Conservation (phyloP, 1,140 invertebrate genomes). For the Heliconius melpomene region DNA sequence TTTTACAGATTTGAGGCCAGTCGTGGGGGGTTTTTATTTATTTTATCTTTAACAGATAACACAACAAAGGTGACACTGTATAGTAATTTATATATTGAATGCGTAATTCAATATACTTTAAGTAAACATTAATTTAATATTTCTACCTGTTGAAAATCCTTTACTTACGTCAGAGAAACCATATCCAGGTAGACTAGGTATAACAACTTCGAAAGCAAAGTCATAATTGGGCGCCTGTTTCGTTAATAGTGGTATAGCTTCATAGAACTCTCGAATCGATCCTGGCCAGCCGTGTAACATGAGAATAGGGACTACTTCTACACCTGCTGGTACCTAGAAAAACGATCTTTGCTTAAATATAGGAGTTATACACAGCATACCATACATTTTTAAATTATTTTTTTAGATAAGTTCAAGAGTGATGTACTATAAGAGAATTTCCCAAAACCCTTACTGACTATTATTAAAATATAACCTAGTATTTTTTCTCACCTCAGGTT, state of each 20-base stretch:
- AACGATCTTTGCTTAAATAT: background rate
- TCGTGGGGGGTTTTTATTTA: too few species aligned
- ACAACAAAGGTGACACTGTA: too few species aligned
- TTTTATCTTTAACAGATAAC: too few species aligned
- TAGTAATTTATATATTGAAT: too few species aligned
- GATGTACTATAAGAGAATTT: too few species aligned
- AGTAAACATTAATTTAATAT: background rate
- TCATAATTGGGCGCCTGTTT: slow-evolving; percentile 78
- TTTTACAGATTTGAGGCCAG: too few species aligned
- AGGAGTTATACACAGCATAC: too few species aligned
- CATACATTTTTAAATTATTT: too few species aligned
- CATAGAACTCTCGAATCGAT: slow-evolving; percentile 91
- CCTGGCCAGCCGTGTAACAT: slow-evolving; percentile 95
- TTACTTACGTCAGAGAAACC: slow-evolving; percentile 88
- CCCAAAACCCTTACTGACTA: too few species aligned
- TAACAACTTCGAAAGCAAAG: slow-evolving; percentile 90
- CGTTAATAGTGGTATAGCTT: slow-evolving; percentile 87
- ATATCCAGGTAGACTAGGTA: slow-evolving; percentile 91
- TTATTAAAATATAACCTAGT: too few species aligned
- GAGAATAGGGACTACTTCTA: slow-evolving; percentile 85
- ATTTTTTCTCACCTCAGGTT: slow-evolving; percentile 62
- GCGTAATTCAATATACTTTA: background rate
- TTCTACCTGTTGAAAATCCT: background rate
- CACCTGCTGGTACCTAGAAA: slow-evolving; percentile 44
- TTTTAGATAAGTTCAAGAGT: too few species aligned